phyloP scores from a whole-genome alignment of 2,888 invertebrate genomes.

The Aspidiotus destructor region DNA sequence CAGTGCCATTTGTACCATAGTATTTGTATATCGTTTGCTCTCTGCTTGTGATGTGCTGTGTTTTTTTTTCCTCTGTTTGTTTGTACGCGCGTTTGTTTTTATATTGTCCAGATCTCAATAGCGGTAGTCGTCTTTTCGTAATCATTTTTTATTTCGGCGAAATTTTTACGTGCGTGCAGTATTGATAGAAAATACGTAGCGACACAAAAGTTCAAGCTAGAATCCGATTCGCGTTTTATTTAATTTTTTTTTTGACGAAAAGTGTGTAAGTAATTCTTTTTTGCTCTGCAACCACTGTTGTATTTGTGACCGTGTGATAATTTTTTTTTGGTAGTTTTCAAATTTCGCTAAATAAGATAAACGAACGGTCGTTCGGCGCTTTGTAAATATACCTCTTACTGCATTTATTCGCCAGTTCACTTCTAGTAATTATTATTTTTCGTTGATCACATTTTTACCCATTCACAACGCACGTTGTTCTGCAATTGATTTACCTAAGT shows the following conservation, averaged over 20 bases:
- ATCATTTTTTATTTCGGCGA: background rate
- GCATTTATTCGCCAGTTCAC: background rate
- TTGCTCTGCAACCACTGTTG: background rate
- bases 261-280: constrained; percentile 27
- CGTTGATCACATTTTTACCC: background rate
- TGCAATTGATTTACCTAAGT: background rate
- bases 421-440: background rate
- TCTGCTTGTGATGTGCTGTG: background rate
- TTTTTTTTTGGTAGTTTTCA: constrained; percentile 1
- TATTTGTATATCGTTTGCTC: background rate
- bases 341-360: too few relatives aligned
- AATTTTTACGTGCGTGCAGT: background rate
- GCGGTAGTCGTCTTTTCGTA: background rate
- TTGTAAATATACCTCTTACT: background rate
- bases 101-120: too few relatives aligned
- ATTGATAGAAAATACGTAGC: background rate
- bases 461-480: too few relatives aligned
- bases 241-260: constrained; percentile 20
- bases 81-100: too few relatives aligned
- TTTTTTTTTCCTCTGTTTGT: background rate
- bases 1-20: too few relatives aligned
- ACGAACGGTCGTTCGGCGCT: background rate
- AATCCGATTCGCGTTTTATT: background rate
- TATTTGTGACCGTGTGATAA: constrained; percentile 2
- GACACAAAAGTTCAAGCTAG: background rate